A percentile compares a stretch with the other conserved stretches of the same genome.
Evolutionary conservation across 2,113 vertebrate genomes (phyloP).

Genomic region (Elaphurus davidianus): DNA sequence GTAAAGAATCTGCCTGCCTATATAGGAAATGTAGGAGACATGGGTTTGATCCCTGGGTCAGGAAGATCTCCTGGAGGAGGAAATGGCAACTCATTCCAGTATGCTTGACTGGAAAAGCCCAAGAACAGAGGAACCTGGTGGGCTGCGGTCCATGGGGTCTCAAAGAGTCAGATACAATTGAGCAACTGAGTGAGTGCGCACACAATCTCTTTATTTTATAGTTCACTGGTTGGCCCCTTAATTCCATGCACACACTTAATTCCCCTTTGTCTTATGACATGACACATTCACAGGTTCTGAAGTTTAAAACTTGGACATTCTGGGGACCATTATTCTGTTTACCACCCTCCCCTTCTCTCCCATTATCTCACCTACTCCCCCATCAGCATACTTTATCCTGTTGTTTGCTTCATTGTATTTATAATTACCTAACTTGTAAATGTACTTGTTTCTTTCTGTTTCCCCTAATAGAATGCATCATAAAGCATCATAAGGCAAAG

Average conservation of each 20-base stretch:
- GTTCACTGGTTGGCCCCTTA: background rate
- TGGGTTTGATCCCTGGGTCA: background rate
- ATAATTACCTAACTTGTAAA: background rate
- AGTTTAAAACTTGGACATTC: background rate
- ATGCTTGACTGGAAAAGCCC: background rate
- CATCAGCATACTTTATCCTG: background rate
- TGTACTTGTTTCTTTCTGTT: background rate
- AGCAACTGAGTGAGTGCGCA: fast-evolving
- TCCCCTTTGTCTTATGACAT: background rate
- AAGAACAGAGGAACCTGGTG: background rate
- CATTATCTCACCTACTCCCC: too few species aligned
- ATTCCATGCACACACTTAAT: background rate
- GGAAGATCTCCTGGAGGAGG: background rate
- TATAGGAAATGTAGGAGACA: background rate
- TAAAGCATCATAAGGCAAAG: background rate
- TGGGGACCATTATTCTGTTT: background rate
- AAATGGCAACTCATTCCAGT: background rate
- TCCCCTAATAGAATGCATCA: background rate
- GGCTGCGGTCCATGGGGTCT: background rate
- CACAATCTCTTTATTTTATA: background rate
- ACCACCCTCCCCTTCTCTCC: too few species aligned
- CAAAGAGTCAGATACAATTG: background rate
- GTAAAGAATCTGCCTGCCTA: background rate
- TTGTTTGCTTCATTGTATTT: background rate
- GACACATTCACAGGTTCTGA: background rate